A percentile compares a stretch with the other conserved stretches of the same genome.
These are phyloP conservation scores for Sarcophaga variegata DNA, from an alignment of 2,888 invertebrate genomes.

Conservation along the genomic window DNA sequence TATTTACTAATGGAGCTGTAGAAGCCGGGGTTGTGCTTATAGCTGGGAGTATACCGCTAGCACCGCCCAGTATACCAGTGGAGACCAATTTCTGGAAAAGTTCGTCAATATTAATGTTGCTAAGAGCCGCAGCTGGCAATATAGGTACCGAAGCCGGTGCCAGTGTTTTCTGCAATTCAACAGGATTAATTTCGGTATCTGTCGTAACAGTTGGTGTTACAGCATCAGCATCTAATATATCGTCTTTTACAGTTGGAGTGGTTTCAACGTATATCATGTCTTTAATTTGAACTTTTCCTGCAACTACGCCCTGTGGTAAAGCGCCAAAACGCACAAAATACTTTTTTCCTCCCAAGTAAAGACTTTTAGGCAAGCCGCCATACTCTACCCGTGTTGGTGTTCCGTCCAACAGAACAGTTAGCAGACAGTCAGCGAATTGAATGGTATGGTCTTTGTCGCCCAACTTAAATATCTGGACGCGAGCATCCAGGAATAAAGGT, in stretches of 20 bases:
- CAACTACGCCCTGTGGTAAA: slow-evolving; percentile 87
- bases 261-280: slow-evolving; percentile 87
- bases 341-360: slow-evolving; percentile 88
- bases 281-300: slow-evolving; percentile 87
- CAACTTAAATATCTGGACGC: slow-evolving; percentile 90
- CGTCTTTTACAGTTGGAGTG: slow-evolving; percentile 72
- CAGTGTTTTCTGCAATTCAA: slow-evolving; percentile 75
- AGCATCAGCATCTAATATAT: neutral
- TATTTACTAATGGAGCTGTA: neutral
- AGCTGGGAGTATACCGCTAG: slow-evolving; percentile 61
- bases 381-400: slow-evolving; percentile 90
- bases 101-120: slow-evolving; percentile 87
- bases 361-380: slow-evolving; percentile 91
- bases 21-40: slow-evolving; percentile 10
- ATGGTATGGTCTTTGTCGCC: slow-evolving; percentile 88
- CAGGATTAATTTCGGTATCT: slow-evolving; percentile 50
- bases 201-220: slow-evolving; percentile 43
- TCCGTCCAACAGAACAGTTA: slow-evolving; percentile 90
- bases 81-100: slow-evolving; percentile 93
- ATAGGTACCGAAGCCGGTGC: slow-evolving; percentile 66
- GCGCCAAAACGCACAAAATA: slow-evolving; percentile 92
- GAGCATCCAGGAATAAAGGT: slow-evolving; percentile 92
- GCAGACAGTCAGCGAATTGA: slow-evolving; percentile 90
- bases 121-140: slow-evolving; percentile 78
- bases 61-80: slow-evolving; percentile 87